These are phyloP conservation scores for Hassar affinis DNA, from an alignment of 2,113 vertebrate genomes.

Conservation along the genomic window DNA sequence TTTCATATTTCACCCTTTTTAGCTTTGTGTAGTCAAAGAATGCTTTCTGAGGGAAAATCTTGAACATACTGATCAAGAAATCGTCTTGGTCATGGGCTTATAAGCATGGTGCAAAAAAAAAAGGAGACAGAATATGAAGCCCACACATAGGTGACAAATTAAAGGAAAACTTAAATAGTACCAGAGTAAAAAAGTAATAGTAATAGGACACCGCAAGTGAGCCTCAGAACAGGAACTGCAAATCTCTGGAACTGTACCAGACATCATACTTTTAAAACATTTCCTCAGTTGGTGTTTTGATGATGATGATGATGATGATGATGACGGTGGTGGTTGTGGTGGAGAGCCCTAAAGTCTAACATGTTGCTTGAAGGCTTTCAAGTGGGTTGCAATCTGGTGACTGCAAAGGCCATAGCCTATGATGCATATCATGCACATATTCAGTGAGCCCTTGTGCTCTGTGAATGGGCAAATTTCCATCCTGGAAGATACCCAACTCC, in stretches of 20 bases:
- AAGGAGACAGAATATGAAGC: background rate
- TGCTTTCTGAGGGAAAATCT: background rate
- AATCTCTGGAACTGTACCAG: background rate
- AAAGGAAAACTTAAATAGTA: background rate
- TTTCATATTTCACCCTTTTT: background rate
- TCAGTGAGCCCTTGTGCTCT: background rate
- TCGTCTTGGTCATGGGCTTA: background rate
- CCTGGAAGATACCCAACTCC: background rate
- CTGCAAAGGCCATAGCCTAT: background rate
- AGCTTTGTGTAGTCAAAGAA: conserved; percentile 12
- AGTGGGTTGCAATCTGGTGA: background rate
- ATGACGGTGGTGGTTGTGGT: background rate
- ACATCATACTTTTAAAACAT: background rate
- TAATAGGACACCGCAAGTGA: background rate
- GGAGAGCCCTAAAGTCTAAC: background rate
- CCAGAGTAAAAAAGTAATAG: too few species aligned
- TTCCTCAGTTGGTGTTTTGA: background rate
- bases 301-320: background rate
- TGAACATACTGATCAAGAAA: background rate
- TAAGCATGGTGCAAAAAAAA: background rate
- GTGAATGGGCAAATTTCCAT: background rate
- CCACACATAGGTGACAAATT: background rate
- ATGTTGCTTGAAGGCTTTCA: background rate
- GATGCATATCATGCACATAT: background rate
- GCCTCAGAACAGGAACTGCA: background rate